Base-by-base conservation (phyloP, 1,140 invertebrate genomes). In the Galleria mellonella region DNA sequence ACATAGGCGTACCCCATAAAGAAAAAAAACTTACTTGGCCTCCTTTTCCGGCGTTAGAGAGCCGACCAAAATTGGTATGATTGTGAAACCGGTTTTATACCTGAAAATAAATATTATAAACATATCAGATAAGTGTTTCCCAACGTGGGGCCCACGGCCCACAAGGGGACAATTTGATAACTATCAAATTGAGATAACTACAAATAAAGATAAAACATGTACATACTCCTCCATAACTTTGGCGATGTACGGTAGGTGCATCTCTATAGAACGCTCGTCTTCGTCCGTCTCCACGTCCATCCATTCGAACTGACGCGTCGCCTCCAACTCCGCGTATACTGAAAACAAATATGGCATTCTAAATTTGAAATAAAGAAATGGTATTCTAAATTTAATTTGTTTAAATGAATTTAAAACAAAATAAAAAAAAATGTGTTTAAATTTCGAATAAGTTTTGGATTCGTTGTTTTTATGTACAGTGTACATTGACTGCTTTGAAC, bases 161-260 rank as follows among this genome's bases (percentile, higher is more conserved):
- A n/a, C n/a, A n/a, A n/a, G n/a, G n/a, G n/a, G n/a, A n/a, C n/a
- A n/a, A n/a, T n/a, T n/a, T n/a, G n/a, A n/a, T n/a, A n/a, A n/a
- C n/a, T n/a, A n/a, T n/a, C n/a, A n/a, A n/a, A n/a, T n/a, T n/a
- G n/a, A n/a, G 2, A 23, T 23, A 3, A 6, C 6, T 23, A 23
- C 6, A 23, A 3, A 6, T 23, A 23, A 2, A 23, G 17, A 23
- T 23, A 23, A 3, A 23, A 23, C n/a, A 17, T 15, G 17, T 54
- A 89, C 90, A 88, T 79, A 95, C 92, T 93, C 93, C 88, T 98
- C 95, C 97, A 99, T 99, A 36, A 99, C 94, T 92, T 99, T 99
- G 42, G 98, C 97, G 70, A 99, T 94, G 78, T 96, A 99, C 23
- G 98, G 98, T 55, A 99, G 89, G 85, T 99, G 98, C 98, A 99